Base-by-base conservation (phyloP, 2,888 invertebrate species). In the Ormyrus labotus region DNA sequence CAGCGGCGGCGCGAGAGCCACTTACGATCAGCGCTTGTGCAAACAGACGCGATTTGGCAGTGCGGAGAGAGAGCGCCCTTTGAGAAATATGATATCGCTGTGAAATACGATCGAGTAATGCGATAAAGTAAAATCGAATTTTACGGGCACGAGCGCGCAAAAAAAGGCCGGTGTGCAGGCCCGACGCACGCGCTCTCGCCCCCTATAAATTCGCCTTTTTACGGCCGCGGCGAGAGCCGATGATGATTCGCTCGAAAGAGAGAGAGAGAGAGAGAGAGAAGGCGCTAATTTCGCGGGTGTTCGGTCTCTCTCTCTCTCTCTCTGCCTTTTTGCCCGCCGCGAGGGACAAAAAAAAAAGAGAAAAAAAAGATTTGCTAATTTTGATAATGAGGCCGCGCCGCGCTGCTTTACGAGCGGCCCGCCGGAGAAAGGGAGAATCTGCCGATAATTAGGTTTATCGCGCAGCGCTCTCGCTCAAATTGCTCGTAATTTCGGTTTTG, bases 71-170 rank as follows among this genome's bases (percentile, higher is more conserved):
- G 53, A 57, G 9, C 58, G 58, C 53, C 78, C 67, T 78, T 78
- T 72, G 61, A 75, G 75, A 78, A 78, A 81, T 81, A 81, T 73
- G 75, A 81, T 78, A 81, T 72, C 74, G 67, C 58, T 78, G 81
- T 75, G 81, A 78, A 81, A 81, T 81, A 78, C 78, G 76, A 81
- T 78, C 77, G 74, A 57, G 77, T 78, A 81, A 81, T 75, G 75
- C 75, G 78, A 81, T 81, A 81, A 81, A 81, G 81, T 78, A 71
- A 74, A 78, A 78, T 78, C 70, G 78, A 74, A 81, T 74, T 81
- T 81, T 81, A 78, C 67, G 70, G 74, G 68, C 61, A 65, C 19
- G 19, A 19, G 19, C 19, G 19, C 51, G 71, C 11, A 51, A 70
- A 67, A 67, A 69, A 57, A 70, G 53, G 19, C 19, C 74, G 60